A percentile compares a stretch with the other conserved stretches of the same genome.
phyloP scores from a whole-genome alignment of 1,140 invertebrate species.

The Ganaspis sp. region DNA sequence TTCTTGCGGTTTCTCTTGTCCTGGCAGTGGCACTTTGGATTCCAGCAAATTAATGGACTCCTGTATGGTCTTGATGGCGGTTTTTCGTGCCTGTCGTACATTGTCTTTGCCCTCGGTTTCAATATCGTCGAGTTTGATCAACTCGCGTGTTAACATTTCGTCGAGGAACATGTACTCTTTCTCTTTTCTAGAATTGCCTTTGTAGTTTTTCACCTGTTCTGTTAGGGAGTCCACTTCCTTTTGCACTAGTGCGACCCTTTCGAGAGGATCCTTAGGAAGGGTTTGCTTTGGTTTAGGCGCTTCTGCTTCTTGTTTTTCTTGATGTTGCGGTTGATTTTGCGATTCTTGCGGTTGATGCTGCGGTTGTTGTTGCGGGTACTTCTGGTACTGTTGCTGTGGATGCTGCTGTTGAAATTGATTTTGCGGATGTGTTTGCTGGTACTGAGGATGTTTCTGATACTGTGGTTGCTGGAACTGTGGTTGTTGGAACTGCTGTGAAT shows the following conservation, averaged over 20 bases:
- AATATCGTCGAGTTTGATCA: constrained; percentile 93
- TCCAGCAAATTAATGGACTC: constrained; percentile 90
- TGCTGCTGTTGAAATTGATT: too few species aligned
- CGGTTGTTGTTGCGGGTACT: constrained; percentile 47
- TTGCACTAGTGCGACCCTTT: constrained; percentile 87
- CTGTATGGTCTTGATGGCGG: constrained; percentile 92
- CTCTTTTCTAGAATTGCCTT: constrained; percentile 83
- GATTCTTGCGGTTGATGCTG: constrained; percentile 63
- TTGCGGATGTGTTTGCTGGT: too few species aligned
- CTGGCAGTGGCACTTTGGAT: constrained; percentile 74
- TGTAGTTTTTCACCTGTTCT: constrained; percentile 86
- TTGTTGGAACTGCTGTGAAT: constrained; percentile 56
- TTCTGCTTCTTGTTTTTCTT: constrained; percentile 64
- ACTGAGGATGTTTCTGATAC: constrained; percentile 43
- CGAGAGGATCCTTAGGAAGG: constrained; percentile 82
- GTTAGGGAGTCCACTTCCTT: constrained; percentile 88
- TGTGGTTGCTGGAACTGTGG: constrained; percentile 53
- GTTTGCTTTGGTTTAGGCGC: constrained; percentile 68
- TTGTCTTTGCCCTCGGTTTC: constrained; percentile 94
- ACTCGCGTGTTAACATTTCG: constrained; percentile 95
- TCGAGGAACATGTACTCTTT: constrained; percentile 93
- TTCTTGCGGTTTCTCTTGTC: constrained; percentile 45
- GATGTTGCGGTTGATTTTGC: constrained; percentile 65
- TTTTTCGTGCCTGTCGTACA: constrained; percentile 89
- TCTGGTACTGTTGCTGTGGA: constrained; percentile 44